Evolutionary conservation across 2,888 invertebrate genomes (phyloP).

Genomic region (Phrixothrix hirtus): DNA sequence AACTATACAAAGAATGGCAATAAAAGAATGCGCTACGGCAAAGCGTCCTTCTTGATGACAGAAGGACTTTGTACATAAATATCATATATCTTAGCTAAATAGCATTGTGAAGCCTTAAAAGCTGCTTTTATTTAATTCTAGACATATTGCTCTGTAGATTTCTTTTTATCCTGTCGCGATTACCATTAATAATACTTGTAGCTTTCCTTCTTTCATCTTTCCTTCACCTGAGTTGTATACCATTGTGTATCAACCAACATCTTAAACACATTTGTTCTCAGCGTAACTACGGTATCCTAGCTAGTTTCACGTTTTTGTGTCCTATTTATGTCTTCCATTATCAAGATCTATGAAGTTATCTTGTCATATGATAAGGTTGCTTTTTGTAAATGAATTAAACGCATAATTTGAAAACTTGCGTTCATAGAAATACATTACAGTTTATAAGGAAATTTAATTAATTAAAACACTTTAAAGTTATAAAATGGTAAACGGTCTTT

Average conservation of each 20-base stretch:
- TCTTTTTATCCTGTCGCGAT: conserved; percentile 15
- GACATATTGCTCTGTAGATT: conserved; percentile 13
- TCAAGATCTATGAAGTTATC: not conserved
- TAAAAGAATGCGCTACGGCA: conserved; percentile 1
- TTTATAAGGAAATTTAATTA: too few relatives aligned
- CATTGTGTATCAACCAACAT: conserved; percentile 7
- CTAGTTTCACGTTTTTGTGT: not conserved
- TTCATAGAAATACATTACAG: too few relatives aligned
- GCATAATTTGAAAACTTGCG: too few relatives aligned
- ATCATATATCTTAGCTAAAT: conserved; percentile 18
- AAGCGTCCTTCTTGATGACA: conserved; percentile 10
- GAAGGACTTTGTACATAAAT: conserved; percentile 14
- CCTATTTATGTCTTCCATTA: not conserved
- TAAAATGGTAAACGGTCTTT: too few relatives aligned
- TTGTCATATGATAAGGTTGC: too few relatives aligned
- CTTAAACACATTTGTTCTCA: not conserved
- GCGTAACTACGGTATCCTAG: too few relatives aligned
- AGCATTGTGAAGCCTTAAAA: conserved; percentile 17
- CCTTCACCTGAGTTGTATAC: conserved; percentile 6
- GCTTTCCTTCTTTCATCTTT: not conserved
- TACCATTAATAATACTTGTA: conserved; percentile 13
- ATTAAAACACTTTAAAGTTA: too few relatives aligned
- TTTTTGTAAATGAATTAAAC: too few relatives aligned
- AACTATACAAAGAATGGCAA: conserved; percentile 6
- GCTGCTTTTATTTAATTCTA: conserved; percentile 15